Evolutionary conservation across 2,888 invertebrate species (phyloP).

Genomic region (Cyclophora punctaria): DNA sequence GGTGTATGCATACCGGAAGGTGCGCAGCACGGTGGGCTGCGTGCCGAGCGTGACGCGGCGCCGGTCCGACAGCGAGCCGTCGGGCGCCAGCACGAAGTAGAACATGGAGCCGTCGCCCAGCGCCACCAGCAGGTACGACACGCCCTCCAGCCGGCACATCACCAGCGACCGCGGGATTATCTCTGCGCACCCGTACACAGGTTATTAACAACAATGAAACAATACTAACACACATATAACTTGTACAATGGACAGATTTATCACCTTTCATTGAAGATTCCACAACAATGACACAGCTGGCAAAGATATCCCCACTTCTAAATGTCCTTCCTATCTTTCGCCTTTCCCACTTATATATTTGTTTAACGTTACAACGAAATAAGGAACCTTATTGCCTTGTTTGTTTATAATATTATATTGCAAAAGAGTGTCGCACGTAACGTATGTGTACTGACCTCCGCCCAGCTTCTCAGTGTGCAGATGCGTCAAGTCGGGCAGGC

Average conservation of each 20-base stretch:
- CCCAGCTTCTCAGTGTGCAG: constrained; percentile 91
- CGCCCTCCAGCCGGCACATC: constrained; percentile 94
- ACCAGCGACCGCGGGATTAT: constrained; percentile 97
- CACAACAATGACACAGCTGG: too few relatives aligned
- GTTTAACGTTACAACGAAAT: too few relatives aligned
- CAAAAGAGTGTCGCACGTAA: too few relatives aligned
- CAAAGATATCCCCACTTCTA: too few relatives aligned
- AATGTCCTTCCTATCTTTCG: too few relatives aligned
- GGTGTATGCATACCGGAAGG: constrained; percentile 75
- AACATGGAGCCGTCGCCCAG: constrained; percentile 98
- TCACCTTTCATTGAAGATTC: too few relatives aligned
- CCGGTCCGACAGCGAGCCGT: constrained; percentile 86
- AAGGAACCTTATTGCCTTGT: too few relatives aligned
- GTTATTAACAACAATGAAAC: background rate
- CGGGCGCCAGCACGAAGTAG: constrained; percentile 89
- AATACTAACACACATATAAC: background rate
- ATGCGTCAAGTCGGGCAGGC: constrained; percentile 85
- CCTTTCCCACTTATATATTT: too few relatives aligned
- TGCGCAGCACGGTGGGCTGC: constrained; percentile 94
- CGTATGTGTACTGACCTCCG: constrained; percentile 75
- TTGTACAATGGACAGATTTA: too few relatives aligned
- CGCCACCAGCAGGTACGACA: constrained; percentile 92
- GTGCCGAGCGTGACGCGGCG: constrained; percentile 98
- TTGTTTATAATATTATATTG: too few relatives aligned
- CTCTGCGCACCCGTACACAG: constrained; percentile 71